Evolutionary conservation across 2,113 vertebrate species (phyloP).

Genomic region (Megalops atlanticus): DNA sequence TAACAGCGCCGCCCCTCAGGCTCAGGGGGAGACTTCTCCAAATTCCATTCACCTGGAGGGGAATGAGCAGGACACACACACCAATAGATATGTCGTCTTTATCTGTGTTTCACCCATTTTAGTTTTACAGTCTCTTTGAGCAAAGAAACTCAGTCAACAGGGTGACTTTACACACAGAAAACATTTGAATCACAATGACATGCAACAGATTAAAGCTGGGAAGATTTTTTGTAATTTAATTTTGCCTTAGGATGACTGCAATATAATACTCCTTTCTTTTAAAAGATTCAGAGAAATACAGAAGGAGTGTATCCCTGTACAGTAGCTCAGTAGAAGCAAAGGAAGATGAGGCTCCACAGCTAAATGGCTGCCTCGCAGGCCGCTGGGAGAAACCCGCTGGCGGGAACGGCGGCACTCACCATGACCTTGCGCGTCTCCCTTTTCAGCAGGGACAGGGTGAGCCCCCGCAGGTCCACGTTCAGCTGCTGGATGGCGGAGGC

Average conservation of each 20-base stretch:
- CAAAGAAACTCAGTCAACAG: background rate
- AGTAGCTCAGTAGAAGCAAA: background rate
- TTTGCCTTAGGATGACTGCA: too few species aligned
- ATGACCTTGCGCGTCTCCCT: slow-evolving; percentile 64
- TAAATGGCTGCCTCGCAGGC: background rate
- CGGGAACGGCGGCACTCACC: slow-evolving; percentile 62
- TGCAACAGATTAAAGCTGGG: too few species aligned
- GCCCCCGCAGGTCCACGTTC: slow-evolving; percentile 53
- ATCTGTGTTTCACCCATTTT: background rate
- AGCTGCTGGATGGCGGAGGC: slow-evolving; percentile 68
- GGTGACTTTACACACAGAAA: too few species aligned
- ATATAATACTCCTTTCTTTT: too few species aligned
- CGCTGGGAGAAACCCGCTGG: background rate
- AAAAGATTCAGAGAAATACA: background rate
- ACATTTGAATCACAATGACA: too few species aligned
- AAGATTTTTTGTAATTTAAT: too few species aligned
- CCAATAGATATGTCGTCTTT: background rate
- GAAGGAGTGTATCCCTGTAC: background rate
- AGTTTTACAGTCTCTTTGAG: background rate
- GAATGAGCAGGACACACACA: background rate
- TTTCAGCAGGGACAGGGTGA: slow-evolving; percentile 66
- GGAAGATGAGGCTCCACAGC: background rate
- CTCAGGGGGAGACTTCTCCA: slow-evolving; percentile 73
- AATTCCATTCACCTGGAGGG: slow-evolving; percentile 72
- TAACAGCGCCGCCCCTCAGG: slow-evolving; percentile 52